Base-by-base conservation (phyloP, 2,888 invertebrate genomes). In the Campoplex nolae region DNA sequence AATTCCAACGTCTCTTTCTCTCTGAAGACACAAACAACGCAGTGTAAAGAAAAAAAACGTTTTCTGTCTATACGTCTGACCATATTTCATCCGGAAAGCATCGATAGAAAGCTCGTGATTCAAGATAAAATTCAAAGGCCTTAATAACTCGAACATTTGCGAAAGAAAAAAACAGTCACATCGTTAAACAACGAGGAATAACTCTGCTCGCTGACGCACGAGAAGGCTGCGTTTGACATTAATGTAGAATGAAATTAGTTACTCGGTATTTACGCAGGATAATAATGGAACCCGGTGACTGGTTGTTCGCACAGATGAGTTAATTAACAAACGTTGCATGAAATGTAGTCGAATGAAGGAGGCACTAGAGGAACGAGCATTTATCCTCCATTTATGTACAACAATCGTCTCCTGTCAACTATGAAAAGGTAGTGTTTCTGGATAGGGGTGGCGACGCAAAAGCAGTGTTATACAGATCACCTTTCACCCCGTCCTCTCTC, bases 381-480 rank as follows among this genome's bases (percentile, higher is more conserved):
- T 71, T 32, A 58, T 70, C 16, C 42, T 42, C 18, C 38, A 67
- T 79, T 80, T 79, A 35, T 32, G 58, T 45, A 16, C 56, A 56
- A 65, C 62, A 54, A 16, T 67, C 54, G 35, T 28, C 54, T 62
- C n/a, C 32, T 62, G 77, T 42, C 45, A 56, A 68, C 58, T 62
- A 48, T 62, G 74, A 58, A 38, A 58, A 48, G 28, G 42, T 16
- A 68, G 18, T 28, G 67, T 67, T 70, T 65, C 65, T 62, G 68
- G 16, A 68, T 51, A 48, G 28, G 80, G 67, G 73, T 86, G 75
- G 76, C 65, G 81, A 85, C 76, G 62, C 42, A 42, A 76, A 83
- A 86, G 78, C 73, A 71, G 71, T 74, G 51, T 74, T 58, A 45
- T 48, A 68, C 67, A 67, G 74, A 65, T 84, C 75, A 73, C 48